Evolutionary conservation across 2,797 vertebrate species (phyloP).

Genomic region (Prionace glauca): DNA sequence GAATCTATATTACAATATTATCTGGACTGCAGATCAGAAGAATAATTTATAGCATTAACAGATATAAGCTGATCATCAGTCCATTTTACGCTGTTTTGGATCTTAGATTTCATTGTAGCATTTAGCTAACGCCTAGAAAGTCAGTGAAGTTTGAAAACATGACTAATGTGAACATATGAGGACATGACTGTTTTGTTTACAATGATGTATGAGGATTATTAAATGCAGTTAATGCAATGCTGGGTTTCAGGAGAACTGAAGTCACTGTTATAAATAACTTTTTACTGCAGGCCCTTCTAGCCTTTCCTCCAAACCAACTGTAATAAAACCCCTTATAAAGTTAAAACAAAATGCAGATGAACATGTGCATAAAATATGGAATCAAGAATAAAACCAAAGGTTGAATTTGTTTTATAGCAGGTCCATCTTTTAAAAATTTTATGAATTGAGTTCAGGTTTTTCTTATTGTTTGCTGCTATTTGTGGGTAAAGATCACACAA

Average conservation of each 20-base stretch:
- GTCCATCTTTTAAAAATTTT: neutral
- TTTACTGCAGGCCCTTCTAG: neutral
- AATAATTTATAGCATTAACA: neutral
- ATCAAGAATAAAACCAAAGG: neutral
- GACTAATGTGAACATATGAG: constrained; percentile 3
- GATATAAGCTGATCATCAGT: neutral
- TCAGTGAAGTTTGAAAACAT: neutral
- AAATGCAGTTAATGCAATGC: constrained; percentile 24
- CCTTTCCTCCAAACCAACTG: neutral
- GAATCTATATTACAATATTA: neutral
- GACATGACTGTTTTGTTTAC: constrained; percentile 22
- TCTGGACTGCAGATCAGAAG: neutral
- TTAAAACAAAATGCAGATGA: neutral
- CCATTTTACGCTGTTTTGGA: neutral
- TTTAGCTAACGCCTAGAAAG: neutral
- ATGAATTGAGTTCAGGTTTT: neutral
- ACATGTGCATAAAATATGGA: neutral
- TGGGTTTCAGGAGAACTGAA: constrained; percentile 22
- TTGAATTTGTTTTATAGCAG: neutral
- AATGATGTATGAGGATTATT: constrained; percentile 27
- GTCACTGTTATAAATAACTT: constrained; percentile 4
- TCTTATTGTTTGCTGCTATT: neutral
- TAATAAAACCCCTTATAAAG: neutral
- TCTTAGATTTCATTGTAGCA: neutral
- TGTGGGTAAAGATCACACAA: neutral